A percentile compares a stretch with the other conserved stretches of the same genome.
These are phyloP conservation scores for Apodemia hepburni DNA, from an alignment of 2,888 invertebrate species.

Conservation along the genomic window DNA sequence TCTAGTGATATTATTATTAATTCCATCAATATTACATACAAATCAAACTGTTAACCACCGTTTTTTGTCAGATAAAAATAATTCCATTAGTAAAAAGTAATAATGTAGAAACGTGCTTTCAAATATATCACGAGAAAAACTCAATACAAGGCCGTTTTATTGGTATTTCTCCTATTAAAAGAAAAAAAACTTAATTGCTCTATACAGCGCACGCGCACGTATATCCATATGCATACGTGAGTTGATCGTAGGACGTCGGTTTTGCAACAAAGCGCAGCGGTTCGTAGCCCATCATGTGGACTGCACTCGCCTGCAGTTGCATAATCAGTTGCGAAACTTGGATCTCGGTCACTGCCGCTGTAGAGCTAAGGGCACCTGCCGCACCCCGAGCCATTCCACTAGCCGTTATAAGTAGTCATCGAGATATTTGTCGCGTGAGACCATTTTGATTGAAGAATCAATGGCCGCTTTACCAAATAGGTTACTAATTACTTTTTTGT, in stretches of 20 bases:
- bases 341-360: slow-evolving; percentile 77
- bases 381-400: slow-evolving; percentile 52
- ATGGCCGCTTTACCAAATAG: too few species aligned
- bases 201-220: slow-evolving; percentile 36
- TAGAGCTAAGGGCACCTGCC: slow-evolving; percentile 47
- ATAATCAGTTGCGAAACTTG: slow-evolving; percentile 69
- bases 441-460: too few species aligned
- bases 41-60: too few species aligned
- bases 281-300: slow-evolving; percentile 63
- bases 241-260: slow-evolving; percentile 39
- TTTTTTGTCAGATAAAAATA: too few species aligned
- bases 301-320: slow-evolving; percentile 72
- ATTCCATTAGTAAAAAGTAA: too few species aligned
- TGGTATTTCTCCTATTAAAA: background rate
- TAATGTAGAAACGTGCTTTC: too few species aligned
- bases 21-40: too few species aligned
- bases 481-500: too few species aligned
- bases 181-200: slow-evolving; percentile 2
- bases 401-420: background rate
- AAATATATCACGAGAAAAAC: background rate
- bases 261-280: slow-evolving; percentile 54
- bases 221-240: slow-evolving; percentile 51
- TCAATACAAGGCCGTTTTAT: background rate
- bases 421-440: background rate
- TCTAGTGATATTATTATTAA: too few species aligned